These are phyloP conservation scores for Neopelma chrysocephalum DNA, from an alignment of 2,797 vertebrate genomes.

Conservation along the genomic window DNA sequence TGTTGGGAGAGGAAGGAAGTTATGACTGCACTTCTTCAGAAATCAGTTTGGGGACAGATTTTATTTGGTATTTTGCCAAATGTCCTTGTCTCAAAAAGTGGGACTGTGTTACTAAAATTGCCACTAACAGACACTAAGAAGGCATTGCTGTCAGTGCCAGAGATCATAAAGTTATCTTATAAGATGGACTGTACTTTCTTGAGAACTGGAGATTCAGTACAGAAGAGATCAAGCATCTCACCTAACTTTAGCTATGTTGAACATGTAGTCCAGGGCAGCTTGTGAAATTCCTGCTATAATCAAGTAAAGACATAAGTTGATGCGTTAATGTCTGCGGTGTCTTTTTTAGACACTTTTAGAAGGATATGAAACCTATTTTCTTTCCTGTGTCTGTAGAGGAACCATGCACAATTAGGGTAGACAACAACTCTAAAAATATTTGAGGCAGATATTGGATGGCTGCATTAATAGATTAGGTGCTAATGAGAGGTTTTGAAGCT, in stretches of 20 bases:
- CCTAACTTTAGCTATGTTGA: neutral
- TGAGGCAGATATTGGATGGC: neutral
- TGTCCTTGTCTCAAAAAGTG: neutral
- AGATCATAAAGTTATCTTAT: neutral
- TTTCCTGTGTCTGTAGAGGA: neutral
- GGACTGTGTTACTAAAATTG: neutral
- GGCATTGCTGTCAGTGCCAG: neutral
- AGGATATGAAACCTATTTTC: neutral
- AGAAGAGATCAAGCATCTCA: neutral
- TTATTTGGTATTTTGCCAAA: neutral
- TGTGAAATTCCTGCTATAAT: neutral
- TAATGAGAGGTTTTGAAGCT: neutral
- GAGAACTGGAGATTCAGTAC: neutral
- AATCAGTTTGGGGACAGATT: neutral
- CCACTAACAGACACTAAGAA: neutral
- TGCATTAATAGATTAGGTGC: neutral
- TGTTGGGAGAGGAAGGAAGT: neutral
- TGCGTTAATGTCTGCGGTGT: neutral
- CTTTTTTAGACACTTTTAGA: neutral
- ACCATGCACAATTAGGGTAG: neutral
- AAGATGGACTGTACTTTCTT: neutral
- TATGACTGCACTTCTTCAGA: neutral
- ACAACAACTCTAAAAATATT: neutral
- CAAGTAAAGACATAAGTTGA: neutral
- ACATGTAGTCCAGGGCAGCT: neutral